Base-by-base conservation (phyloP, 2,888 invertebrate genomes). In the Caenorhabditis wallacei region DNA sequence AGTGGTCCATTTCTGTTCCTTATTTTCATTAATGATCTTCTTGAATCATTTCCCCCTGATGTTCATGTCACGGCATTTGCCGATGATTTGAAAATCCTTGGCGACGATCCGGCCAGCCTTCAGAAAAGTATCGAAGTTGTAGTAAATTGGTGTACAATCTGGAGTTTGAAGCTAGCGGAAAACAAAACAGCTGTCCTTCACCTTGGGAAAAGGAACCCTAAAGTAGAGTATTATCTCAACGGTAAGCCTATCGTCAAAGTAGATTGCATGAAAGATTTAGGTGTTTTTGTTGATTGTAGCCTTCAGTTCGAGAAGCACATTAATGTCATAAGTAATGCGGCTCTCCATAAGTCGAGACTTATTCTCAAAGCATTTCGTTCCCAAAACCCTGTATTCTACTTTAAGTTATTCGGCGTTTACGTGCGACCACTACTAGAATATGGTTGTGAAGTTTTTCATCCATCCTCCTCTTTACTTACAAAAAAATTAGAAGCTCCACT, bases 61-160 rank as follows among this genome's bases (percentile, higher is more conserved):
- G 51, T 51, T 16, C 48, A 64, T 48, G 51, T 48, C 26, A 30
- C 64, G 0, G 64, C 64, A 1, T 64, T 64, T 26, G 64, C 64
- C 1, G 64, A 64, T 26, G 64, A 64, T 30, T 10, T 64, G 3
- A 64, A 64, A 37, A 16, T 66, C 0, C 10, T 35, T 1, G 11
- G 37, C 13, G 10, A 11, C 13, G 16, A 46, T 24, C 26, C 43
- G 1, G 8, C 7, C 1, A 16, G 13, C 3, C 22, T 63, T 10
- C 63, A 63, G 3, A 20, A 24, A 20, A 20, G 59, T 20, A 20
- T 59, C 11, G 20, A 59, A 2, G 20, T 40, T 37, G 59, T 59
- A 2, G 59, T 3, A 1, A 5, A 10, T 1, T 59, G 59, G 59
- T 37, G 37, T 18, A 11, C 18, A 13, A n/a, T 22, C 20, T 40